Percentiles rank a stretch among this genome's conserved stretches.
Evolutionary conservation across 2,888 invertebrate species (phyloP).

Genomic region (Ennomos erosarius): DNA sequence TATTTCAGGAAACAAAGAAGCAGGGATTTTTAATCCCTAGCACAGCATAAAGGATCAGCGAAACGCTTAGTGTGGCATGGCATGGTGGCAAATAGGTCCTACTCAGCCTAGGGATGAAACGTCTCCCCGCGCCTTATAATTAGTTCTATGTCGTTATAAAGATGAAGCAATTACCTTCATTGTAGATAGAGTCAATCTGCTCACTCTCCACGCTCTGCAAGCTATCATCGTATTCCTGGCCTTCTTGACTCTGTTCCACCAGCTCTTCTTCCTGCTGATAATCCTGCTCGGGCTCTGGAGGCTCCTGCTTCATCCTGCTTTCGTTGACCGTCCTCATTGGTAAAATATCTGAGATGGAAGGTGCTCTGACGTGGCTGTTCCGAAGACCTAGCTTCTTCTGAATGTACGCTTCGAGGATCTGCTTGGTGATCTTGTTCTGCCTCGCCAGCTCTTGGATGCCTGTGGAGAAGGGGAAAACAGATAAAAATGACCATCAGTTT

Average conservation of each 20-base stretch:
- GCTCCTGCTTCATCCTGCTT: conserved; percentile 42
- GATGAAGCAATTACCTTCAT: conserved; percentile 16
- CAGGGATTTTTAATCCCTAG: too few species aligned
- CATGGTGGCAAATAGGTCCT: too few species aligned
- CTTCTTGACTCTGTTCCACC: conserved; percentile 48
- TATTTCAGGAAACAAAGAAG: too few species aligned
- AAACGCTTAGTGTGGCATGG: too few species aligned
- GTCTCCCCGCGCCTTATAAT: too few species aligned
- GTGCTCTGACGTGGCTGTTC: conserved; percentile 75
- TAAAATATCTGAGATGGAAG: conserved; percentile 88
- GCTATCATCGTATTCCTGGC: conserved; percentile 73
- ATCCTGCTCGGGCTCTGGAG: conserved; percentile 41
- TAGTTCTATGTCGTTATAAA: too few species aligned
- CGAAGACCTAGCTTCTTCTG: conserved; percentile 88
- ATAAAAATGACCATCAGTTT: conserved; percentile 79
- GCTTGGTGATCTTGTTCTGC: conserved; percentile 91
- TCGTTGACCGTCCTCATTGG: conserved; percentile 70
- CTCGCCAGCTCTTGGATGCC: conserved; percentile 87
- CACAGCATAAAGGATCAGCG: too few species aligned
- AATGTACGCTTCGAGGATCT: conserved; percentile 90
- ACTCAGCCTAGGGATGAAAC: too few species aligned
- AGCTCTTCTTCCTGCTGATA: conserved; percentile 34
- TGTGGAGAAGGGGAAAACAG: conserved; percentile 80
- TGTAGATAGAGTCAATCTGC: conserved; percentile 87
- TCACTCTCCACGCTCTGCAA: conserved; percentile 90